A percentile compares a stretch with the other conserved stretches of the same genome.
Evolutionary conservation across 2,888 invertebrate genomes (phyloP).

Genomic region (Sinelater perroti): DNA sequence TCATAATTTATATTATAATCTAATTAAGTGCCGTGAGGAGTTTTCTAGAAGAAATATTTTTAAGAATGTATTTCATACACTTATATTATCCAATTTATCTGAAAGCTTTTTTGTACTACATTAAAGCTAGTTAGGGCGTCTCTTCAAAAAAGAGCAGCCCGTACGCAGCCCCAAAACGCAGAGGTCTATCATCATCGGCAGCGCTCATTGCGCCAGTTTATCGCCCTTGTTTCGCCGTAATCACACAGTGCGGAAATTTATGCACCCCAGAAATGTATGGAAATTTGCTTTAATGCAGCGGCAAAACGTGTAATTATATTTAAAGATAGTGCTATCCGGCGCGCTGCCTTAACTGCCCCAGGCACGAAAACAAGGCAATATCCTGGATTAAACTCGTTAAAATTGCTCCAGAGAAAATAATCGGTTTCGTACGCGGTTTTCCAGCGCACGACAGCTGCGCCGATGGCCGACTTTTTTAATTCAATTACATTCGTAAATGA

Average conservation of each 20-base stretch:
- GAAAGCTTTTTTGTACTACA: no score
- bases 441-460: not conserved
- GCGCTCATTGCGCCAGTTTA: slow-evolving; percentile 26
- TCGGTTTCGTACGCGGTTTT: no score
- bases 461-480: not conserved
- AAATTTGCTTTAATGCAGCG: slow-evolving; percentile 22
- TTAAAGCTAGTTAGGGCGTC: no score
- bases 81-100: no score
- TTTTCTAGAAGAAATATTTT: no score
- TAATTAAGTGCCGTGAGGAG: no score
- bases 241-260: slow-evolving; percentile 28
- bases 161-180: no score
- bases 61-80: no score
- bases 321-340: slow-evolving; percentile 26
- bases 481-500: not conserved
- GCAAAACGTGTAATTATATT: slow-evolving; percentile 32
- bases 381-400: slow-evolving; percentile 13
- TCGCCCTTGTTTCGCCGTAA: slow-evolving; percentile 24
- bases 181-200: no score
- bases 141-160: no score
- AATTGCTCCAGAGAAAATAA: not conserved
- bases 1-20: no score
- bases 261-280: slow-evolving; percentile 33
- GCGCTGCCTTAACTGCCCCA: slow-evolving; percentile 16
- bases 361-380: slow-evolving; percentile 23